These are phyloP conservation scores for Acronicta leporina DNA, from an alignment of 2,888 invertebrate genomes.

Conservation along the genomic window DNA sequence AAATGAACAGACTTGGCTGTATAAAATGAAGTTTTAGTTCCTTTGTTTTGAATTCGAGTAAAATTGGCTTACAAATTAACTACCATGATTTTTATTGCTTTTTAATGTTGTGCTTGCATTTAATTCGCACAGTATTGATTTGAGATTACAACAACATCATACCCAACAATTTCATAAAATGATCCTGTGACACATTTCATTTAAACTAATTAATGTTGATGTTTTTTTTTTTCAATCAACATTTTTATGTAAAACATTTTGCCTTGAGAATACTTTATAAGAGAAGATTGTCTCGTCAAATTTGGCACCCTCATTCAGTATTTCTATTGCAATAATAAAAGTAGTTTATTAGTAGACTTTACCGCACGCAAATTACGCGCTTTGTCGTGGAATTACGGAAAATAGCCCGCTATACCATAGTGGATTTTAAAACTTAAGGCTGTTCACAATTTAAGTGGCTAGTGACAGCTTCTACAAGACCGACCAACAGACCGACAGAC, in stretches of 20 bases:
- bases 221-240: slow-evolving; percentile 10
- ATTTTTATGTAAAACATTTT: slow-evolving; percentile 6
- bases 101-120: slow-evolving; percentile 50
- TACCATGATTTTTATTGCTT: slow-evolving; percentile 43
- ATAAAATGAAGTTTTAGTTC: slow-evolving; percentile 30
- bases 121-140: slow-evolving; percentile 34
- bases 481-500: too few relatives aligned
- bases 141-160: slow-evolving; percentile 16
- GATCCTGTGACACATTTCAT: neutral
- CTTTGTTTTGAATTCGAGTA: slow-evolving; percentile 30
- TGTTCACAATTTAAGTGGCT: neutral
- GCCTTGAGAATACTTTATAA: slow-evolving; percentile 16
- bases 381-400: too few relatives aligned
- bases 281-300: slow-evolving; percentile 20
- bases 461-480: too few relatives aligned
- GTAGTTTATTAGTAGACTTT: slow-evolving; percentile 23
- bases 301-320: slow-evolving; percentile 19
- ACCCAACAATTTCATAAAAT: slow-evolving; percentile 1
- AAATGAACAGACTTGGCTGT: slow-evolving; percentile 19
- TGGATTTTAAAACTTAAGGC: slow-evolving; percentile 6
- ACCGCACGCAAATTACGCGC: too few relatives aligned
- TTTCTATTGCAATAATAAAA: slow-evolving; percentile 36
- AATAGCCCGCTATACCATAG: too few relatives aligned
- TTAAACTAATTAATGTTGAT: slow-evolving; percentile 10
- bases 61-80: slow-evolving; percentile 31